Percentiles rank a stretch among this genome's conserved stretches.
phyloP scores from a whole-genome alignment of 2,797 vertebrate genomes.

The Myiotriccus ornatus region DNA sequence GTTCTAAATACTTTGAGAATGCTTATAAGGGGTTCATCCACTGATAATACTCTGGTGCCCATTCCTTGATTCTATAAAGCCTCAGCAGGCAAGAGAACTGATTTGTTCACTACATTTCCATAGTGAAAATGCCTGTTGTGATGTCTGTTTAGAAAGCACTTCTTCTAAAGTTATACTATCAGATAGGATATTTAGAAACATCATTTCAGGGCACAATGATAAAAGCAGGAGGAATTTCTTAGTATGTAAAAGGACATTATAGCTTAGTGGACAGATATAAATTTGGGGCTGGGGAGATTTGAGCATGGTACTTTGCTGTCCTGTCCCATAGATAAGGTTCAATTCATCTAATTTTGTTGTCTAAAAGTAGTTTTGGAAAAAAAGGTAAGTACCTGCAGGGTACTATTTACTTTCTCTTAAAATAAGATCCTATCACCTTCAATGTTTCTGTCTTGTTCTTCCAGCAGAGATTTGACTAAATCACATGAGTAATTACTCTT shows the following conservation, averaged over 20 bases:
- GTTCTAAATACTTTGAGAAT: not conserved
- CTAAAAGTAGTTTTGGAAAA: not conserved
- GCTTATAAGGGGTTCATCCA: fast-evolving
- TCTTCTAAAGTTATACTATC: not conserved
- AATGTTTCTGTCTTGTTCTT: not conserved
- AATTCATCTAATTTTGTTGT: not conserved
- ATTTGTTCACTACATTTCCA: not conserved
- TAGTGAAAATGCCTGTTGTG: not conserved
- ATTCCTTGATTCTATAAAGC: not conserved
- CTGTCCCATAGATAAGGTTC: not conserved
- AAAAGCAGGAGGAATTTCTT: not conserved
- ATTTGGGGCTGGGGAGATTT: not conserved
- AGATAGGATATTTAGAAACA: not conserved
- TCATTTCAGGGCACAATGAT: not conserved
- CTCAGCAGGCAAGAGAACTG: not conserved
- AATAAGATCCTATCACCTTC: not conserved
- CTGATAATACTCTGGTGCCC: not conserved
- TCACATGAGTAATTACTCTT: not conserved
- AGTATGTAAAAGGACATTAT: not conserved
- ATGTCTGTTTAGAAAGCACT: not conserved
- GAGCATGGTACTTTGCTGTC: not conserved
- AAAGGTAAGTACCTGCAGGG: not conserved
- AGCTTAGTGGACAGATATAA: not conserved
- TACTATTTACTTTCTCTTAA: not conserved
- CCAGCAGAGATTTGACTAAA: not conserved